Evolutionary conservation across 2,797 vertebrate species (phyloP), one percentile per base, ranked within the genome.

Genomic region (Myotis myotis): DNA sequence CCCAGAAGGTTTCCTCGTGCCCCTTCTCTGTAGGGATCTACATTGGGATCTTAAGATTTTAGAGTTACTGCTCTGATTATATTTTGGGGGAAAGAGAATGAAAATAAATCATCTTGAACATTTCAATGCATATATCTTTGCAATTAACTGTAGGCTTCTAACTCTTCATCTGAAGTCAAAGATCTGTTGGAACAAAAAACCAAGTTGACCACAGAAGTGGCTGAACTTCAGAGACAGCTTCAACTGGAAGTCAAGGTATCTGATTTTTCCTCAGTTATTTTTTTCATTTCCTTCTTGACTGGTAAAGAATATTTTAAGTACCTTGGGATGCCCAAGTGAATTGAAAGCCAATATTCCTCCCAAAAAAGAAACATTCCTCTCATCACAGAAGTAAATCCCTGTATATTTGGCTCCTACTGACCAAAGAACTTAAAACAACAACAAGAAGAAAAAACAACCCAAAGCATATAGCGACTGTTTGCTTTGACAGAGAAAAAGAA

Each of bases 131-230:
- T 89, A 6, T 36, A 12, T 95, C n/a, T 97, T 66, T 97, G 0
- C 81, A 94, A 96, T 96, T 97, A 88, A 96, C 96, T 81, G 68
- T 89, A 99, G 99, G 96, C 98, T 85, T 97, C 97, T 0, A 98
- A 99, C 95, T 89, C 98, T 78, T 95, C 98, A 2, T 97, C 98
- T 87, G 99, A 99, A 98, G 97, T 99, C 93, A 99, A 98, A 98
- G 98, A 97, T n/a, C 97, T 99, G 81, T 96, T 99, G 98, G 99
- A 99, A 86, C 99, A 99, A 98, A 99, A 99, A 93, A 97, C 97
- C 87, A 98, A 98, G 95, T 98, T 99, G 98, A 99, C 99, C 95
- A 98, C 98, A 92, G 98, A 99, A 97, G 98, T 99, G 51, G 78
- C 96, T 33, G 98, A 99, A 82, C 98, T 99, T 78, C 99, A 98